Evolutionary conservation across 2,113 vertebrate species (phyloP).

Genomic region (Anolis sagrei): DNA sequence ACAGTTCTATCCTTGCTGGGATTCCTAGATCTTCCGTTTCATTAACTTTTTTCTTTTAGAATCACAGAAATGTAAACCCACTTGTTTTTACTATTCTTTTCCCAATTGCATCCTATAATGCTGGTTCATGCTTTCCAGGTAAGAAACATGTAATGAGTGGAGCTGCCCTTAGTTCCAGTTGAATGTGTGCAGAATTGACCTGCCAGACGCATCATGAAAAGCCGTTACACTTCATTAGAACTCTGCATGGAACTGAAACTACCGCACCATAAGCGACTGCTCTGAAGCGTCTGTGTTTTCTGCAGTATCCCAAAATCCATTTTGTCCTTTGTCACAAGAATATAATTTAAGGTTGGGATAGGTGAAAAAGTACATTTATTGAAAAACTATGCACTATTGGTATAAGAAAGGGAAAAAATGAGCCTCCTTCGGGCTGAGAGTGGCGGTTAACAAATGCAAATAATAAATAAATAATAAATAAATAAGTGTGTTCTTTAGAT

Average conservation of each 20-base stretch:
- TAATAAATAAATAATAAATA: no score
- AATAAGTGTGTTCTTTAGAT: no score
- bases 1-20: not conserved
- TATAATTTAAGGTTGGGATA: not conserved
- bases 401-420: not conserved
- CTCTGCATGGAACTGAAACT: no score
- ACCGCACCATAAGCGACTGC: not conserved
- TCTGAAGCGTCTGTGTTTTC: not conserved
- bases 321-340: not conserved
- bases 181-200: not conserved
- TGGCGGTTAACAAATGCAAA: no score
- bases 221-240: not conserved
- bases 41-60: not conserved
- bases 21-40: not conserved
- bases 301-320: not conserved
- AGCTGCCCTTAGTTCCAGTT: not conserved
- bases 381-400: not conserved
- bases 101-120: not conserved
- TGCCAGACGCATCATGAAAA: not conserved
- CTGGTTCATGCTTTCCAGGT: not conserved
- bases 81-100: not conserved
- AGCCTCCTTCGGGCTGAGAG: no score
- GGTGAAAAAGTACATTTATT: not conserved
- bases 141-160: not conserved
- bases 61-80: not conserved